A percentile compares a stretch with the other conserved stretches of the same genome.
Evolutionary conservation across 2,113 vertebrate genomes (phyloP).

Genomic region (Lophochroa leadbeateri): DNA sequence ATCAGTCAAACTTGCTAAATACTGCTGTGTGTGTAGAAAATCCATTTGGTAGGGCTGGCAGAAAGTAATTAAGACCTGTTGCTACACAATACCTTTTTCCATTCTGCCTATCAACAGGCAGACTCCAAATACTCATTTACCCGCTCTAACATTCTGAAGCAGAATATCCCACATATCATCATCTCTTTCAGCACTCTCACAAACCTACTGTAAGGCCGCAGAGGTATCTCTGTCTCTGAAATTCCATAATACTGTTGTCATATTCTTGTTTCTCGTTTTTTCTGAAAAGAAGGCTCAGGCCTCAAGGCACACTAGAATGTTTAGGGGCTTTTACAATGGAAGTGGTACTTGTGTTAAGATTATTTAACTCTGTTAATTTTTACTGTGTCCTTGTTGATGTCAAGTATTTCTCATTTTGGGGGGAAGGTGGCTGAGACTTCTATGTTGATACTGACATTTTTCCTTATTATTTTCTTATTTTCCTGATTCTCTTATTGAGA

Average conservation of each 20-base stretch:
- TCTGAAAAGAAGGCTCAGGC: neutral
- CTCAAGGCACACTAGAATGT: neutral
- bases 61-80: neutral
- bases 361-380: neutral
- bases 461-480: neutral
- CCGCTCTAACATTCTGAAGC: neutral
- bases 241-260: neutral
- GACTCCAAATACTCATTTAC: neutral
- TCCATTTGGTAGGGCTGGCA: neutral
- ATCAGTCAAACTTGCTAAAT: neutral
- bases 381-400: neutral
- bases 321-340: neutral
- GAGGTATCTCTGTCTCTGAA: neutral
- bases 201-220: neutral
- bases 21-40: neutral
- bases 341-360: neutral
- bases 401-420: neutral
- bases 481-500: neutral
- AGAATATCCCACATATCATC: neutral
- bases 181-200: neutral
- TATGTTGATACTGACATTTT: neutral
- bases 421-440: accelerated
- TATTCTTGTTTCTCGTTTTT: neutral
- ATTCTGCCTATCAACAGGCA: neutral
- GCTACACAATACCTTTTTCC: neutral